These are phyloP conservation scores for Enteromius viviparus DNA, from an alignment of 2,797 vertebrate species.

Conservation along the genomic window DNA sequence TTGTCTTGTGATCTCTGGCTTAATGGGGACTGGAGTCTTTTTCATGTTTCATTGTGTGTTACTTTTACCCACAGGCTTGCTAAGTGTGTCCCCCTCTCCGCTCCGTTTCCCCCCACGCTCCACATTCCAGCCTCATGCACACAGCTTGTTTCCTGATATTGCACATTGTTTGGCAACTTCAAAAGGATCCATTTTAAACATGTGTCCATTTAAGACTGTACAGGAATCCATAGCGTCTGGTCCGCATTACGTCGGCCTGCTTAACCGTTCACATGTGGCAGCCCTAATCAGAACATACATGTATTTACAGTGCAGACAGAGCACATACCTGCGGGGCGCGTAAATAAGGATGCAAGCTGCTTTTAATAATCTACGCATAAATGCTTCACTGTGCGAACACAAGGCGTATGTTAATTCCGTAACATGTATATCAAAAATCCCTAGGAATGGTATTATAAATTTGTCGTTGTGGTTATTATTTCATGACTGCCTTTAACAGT, in stretches of 20 bases:
- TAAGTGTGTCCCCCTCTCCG: conserved; percentile 49
- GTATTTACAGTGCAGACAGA: conserved; percentile 56
- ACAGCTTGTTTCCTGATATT: conserved; percentile 62
- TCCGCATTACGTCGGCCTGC: conserved; percentile 53
- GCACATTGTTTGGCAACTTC: conserved; percentile 65
- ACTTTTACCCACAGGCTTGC: conserved; percentile 60
- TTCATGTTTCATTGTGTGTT: conserved; percentile 64
- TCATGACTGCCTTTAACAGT: not conserved
- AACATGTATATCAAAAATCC: not conserved
- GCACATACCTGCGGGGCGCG: conserved; percentile 42
- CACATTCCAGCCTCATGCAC: conserved; percentile 54
- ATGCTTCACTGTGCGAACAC: conserved; percentile 21
- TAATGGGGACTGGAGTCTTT: conserved; percentile 57
- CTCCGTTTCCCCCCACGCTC: conserved; percentile 31
- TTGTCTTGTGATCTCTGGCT: conserved; percentile 49
- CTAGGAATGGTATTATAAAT: not conserved
- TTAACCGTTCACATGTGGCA: conserved; percentile 59
- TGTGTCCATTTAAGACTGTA: conserved; percentile 61
- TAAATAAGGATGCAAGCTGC: conserved; percentile 41
- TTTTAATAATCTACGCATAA: conserved; percentile 38
- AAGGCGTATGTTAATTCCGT: not conserved
- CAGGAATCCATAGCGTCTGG: conserved; percentile 60
- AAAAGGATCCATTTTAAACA: conserved; percentile 60
- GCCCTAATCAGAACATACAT: conserved; percentile 63
- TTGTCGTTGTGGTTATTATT: not conserved